These are phyloP conservation scores for Megalurothrips usitatus DNA, from an alignment of 2,888 invertebrate species.

Conservation along the genomic window DNA sequence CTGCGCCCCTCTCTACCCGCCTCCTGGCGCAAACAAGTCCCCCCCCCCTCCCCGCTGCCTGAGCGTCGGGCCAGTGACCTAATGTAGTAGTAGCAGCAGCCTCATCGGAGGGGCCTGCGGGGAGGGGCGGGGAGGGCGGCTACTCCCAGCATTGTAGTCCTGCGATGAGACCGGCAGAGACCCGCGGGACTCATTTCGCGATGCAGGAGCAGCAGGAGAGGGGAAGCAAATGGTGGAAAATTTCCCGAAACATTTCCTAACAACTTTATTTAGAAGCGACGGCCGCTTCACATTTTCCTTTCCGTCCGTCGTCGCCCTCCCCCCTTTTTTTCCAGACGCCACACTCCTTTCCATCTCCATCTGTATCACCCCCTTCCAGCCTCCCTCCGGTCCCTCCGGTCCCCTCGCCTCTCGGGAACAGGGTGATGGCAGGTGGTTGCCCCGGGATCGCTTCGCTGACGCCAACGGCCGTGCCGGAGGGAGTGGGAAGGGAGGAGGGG, in stretches of 20 bases:
- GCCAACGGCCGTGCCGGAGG: neutral
- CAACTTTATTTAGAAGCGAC: no score
- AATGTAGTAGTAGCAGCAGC: neutral
- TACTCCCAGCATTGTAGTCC: neutral
- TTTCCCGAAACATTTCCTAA: no score
- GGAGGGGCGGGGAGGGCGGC: no score
- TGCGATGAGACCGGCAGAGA: neutral
- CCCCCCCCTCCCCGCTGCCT: neutral
- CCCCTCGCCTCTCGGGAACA: neutral
- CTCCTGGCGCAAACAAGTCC: neutral
- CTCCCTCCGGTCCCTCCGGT: neutral
- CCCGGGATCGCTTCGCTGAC: neutral
- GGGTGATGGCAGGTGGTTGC: slow-evolving; percentile 3
- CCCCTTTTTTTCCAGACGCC: no score
- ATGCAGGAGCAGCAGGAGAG: neutral
- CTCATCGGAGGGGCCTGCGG: no score
- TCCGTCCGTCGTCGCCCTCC: no score
- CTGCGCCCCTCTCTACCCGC: neutral
- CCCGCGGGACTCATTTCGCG: neutral
- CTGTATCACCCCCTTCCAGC: neutral
- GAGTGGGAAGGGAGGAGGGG: neutral
- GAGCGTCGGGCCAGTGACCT: slow-evolving; percentile 8
- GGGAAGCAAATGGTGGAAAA: neutral
- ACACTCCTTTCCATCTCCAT: neutral
- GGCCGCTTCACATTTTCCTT: no score